Evolutionary conservation across 2,113 vertebrate genomes (phyloP).

Genomic region (Erythrocebus patas): DNA sequence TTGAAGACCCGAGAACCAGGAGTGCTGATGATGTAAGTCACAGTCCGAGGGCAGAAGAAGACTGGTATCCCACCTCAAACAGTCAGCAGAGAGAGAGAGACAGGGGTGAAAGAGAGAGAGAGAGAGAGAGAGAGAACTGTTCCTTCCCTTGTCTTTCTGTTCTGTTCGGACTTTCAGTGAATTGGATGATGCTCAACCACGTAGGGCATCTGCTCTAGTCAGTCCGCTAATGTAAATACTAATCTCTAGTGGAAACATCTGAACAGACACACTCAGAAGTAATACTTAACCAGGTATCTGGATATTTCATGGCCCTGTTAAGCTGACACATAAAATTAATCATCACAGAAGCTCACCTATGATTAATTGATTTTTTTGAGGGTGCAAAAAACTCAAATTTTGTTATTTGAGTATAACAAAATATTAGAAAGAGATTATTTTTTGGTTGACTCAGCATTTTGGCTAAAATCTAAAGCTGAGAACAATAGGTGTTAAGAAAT

Average conservation of each 20-base stretch:
- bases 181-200: neutral
- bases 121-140: neutral
- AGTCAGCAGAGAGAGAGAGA: neutral
- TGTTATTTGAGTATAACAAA: neutral
- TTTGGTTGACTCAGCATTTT: neutral
- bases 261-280: neutral
- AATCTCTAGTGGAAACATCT: neutral
- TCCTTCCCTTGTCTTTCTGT: neutral
- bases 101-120: too few species aligned
- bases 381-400: neutral
- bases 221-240: neutral
- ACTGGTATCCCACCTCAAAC: neutral
- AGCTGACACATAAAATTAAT: neutral
- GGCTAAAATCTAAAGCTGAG: neutral
- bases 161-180: neutral
- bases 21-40: neutral
- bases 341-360: neutral
- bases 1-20: neutral
- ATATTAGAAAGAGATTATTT: neutral
- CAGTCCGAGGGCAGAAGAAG: neutral
- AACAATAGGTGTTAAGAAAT: neutral
- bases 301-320: neutral
- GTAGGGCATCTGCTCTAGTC: neutral
- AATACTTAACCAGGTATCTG: neutral
- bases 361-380: neutral